These are phyloP conservation scores for Palythoa caribaeorum DNA, from an alignment of 92 coral and sea anemone genomes.

Conservation along the genomic window DNA sequence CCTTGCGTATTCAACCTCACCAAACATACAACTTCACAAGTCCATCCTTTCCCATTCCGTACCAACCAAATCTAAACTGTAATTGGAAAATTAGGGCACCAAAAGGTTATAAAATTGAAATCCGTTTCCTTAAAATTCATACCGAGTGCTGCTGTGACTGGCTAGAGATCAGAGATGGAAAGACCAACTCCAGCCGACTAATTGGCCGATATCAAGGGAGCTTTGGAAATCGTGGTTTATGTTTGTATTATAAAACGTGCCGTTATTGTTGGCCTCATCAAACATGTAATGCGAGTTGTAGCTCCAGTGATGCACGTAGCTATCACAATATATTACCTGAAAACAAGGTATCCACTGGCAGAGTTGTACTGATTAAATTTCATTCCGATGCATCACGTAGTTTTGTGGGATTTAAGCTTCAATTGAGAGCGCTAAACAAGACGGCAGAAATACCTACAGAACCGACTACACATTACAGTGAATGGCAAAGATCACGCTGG, in stretches of 20 bases:
- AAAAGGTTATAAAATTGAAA: not conserved
- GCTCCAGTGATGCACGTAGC: no score
- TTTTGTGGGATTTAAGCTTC: not conserved
- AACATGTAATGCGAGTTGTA: no score
- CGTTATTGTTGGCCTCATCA: no score
- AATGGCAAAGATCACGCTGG: no score
- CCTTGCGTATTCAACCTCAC: not conserved
- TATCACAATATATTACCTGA: not conserved
- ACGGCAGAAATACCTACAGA: no score
- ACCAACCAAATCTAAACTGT: not conserved
- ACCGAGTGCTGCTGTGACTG: slow-evolving; percentile 24
- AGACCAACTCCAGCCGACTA: not conserved
- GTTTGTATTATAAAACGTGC: no score
- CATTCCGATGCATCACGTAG: not conserved
- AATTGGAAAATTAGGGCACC: not conserved
- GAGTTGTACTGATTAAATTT: not conserved
- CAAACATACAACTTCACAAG: not conserved
- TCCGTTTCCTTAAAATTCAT: not conserved
- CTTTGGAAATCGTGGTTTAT: not conserved
- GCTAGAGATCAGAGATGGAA: slow-evolving; percentile 1
- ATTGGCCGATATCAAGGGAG: not conserved
- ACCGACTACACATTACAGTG: no score
- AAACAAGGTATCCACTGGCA: not conserved
- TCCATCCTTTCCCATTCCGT: not conserved
- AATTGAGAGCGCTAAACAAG: no score